Base-by-base conservation (phyloP, 2,888 invertebrate genomes). In the Geotrupes spiniger region DNA sequence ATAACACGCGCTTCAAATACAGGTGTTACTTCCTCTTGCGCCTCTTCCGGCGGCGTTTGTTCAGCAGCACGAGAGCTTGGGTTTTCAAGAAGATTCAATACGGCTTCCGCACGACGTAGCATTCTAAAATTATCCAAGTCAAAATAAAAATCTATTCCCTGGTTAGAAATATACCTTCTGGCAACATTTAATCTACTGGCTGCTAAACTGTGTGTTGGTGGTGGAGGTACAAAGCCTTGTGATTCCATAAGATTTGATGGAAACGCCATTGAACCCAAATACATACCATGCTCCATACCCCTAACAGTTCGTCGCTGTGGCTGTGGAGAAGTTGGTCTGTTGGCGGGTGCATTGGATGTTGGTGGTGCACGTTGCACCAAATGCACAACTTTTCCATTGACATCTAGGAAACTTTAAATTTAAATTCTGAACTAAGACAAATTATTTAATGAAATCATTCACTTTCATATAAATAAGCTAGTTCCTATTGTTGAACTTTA, bases 331-430 rank as follows among this genome's bases (percentile, higher is more conserved):
- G 64, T 58, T 36, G 64, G 49, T 33, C 54, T 61, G 8, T 53
- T 62, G 2, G 62, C 42, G 15, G 60, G 57, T 6, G 61, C 56
- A 39, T 62, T 67, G 8, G 64, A 51, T 40, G 62, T 59, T 21
- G 93, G 93, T 1, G 94, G 94, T 2, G 90, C 83, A 16, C 92
- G 80, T 70, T 92, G 88, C 11, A 95, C 95, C 68, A 96, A 80
- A 71, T 96, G 96, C 42, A 96, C 83, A 25, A 93, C 93, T 75
- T 94, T 95, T 1, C 92, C 93, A 68, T 91, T 79, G 15, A 95
- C 88, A 77, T 89, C 94, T 90, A 65, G 12, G 4, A 21, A 21
- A 21, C 21, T 33, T 3, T 33, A 11, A 33, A 33, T n/a, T 8
- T 33, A 10, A 33, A n/a, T n/a, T n/a, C n/a, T n/a, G n/a, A n/a